These are phyloP conservation scores for Doryteuthis pealeii DNA, from an alignment of 1,140 invertebrate species.

Conservation along the genomic window DNA sequence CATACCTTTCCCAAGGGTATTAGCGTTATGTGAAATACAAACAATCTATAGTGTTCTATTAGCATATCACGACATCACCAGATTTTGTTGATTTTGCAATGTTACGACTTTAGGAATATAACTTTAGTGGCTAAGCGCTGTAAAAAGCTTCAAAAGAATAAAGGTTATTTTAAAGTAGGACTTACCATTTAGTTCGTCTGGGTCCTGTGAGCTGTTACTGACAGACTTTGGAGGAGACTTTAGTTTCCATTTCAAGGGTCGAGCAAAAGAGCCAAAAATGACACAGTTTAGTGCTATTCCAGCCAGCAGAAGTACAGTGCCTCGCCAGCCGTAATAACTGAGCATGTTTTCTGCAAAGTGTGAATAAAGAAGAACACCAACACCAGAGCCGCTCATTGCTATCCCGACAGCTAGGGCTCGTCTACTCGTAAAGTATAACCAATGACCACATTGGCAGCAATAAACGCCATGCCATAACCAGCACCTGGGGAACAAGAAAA, in stretches of 20 bases:
- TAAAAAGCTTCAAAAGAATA: too few species aligned
- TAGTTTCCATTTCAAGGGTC: slow-evolving; percentile 66
- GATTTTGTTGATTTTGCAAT: too few species aligned
- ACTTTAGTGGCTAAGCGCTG: too few species aligned
- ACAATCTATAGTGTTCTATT: too few species aligned
- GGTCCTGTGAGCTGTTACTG: not conserved
- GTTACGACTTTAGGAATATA: too few species aligned
- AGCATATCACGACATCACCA: too few species aligned
- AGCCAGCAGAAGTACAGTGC: slow-evolving; percentile 78
- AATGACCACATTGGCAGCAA: slow-evolving; percentile 68
- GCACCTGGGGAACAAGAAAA: too few species aligned
- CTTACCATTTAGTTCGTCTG: not conserved
- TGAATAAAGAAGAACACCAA: slow-evolving; percentile 54
- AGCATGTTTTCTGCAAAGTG: slow-evolving; percentile 47
- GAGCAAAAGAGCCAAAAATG: slow-evolving; percentile 76
- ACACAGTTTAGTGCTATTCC: slow-evolving; percentile 76
- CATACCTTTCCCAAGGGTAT: too few species aligned
- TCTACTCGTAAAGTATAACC: slow-evolving; percentile 90
- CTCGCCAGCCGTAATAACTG: slow-evolving; percentile 46
- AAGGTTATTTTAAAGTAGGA: too few species aligned
- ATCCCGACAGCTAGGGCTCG: slow-evolving; percentile 87
- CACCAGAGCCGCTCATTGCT: slow-evolving; percentile 63
- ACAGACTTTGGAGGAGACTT: too few species aligned
- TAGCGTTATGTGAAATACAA: too few species aligned
- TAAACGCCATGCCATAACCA: slow-evolving; percentile 82